A percentile compares a stretch with the other conserved stretches of the same genome.
These are phyloP conservation scores for Ceratitis capitata DNA, from an alignment of 1,140 invertebrate genomes.

Conservation along the genomic window DNA sequence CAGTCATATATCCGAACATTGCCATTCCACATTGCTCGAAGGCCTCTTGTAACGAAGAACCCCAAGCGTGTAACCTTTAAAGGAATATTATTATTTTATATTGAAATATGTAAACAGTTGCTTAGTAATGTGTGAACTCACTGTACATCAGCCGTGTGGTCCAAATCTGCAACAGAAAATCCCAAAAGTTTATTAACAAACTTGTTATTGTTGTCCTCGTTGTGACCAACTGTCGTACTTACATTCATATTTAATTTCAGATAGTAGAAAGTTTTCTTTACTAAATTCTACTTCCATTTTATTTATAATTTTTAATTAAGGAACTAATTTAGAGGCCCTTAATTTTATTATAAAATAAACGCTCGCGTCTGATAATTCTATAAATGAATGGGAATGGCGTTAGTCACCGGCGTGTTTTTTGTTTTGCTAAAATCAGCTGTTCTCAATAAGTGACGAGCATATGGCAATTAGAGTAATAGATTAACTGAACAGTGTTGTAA, in stretches of 20 bases:
- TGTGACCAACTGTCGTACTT: conserved; percentile 43
- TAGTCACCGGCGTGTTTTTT: conserved; percentile 5
- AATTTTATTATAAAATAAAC: not conserved
- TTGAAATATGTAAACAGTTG: not conserved
- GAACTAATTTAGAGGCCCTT: not conserved
- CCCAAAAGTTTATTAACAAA: not conserved
- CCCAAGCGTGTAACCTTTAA: conserved; percentile 88
- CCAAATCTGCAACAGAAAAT: conserved; percentile 81
- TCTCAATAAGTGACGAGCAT: not conserved
- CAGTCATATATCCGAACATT: conserved; percentile 98
- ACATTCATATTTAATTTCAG: conserved; percentile 65
- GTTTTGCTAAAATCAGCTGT: not conserved
- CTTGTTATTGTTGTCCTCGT: not conserved
- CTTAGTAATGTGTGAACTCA: conserved; percentile 70
- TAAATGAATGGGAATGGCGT: not conserved
- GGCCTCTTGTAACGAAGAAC: conserved; percentile 85
- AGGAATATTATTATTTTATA: not conserved
- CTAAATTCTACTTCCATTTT: conserved; percentile 62
- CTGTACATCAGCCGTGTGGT: conserved; percentile 98
- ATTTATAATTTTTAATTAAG: not conserved
- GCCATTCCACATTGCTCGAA: conserved; percentile 95
- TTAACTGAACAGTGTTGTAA: not conserved
- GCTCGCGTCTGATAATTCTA: not conserved
- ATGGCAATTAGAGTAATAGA: not conserved
- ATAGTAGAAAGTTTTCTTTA: conserved; percentile 57